phyloP scores from a whole-genome alignment of 2,113 vertebrate genomes.

The Rattus norvegicus region DNA sequence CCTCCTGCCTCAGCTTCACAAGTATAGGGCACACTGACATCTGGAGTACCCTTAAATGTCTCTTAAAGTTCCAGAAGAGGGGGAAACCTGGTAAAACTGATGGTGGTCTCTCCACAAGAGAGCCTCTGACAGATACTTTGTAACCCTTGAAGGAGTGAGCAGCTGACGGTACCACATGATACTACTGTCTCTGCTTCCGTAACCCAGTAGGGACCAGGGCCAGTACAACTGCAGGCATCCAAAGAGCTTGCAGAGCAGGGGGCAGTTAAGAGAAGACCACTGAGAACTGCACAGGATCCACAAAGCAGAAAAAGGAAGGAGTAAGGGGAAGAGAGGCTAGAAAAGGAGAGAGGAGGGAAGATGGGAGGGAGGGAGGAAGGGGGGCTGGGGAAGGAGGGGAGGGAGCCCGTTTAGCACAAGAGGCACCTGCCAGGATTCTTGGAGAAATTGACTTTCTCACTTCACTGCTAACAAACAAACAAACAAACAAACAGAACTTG shows the following conservation, averaged over 20 bases:
- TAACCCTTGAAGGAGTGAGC: not conserved
- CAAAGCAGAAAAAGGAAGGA: not conserved
- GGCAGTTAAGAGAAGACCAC: not conserved
- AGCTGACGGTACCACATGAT: slow-evolving; percentile 31
- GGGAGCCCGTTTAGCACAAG: not conserved
- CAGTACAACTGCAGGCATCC: not conserved
- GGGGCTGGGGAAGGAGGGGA: too few relatives aligned
- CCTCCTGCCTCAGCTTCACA: not conserved
- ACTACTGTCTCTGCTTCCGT: not conserved
- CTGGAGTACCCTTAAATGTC: not conserved
- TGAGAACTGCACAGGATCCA: not conserved
- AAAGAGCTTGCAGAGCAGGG: not conserved
- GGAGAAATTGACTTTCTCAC: not conserved
- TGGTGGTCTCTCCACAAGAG: not conserved
- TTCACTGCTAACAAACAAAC: not conserved
- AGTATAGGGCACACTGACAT: not conserved
- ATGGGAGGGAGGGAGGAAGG: not conserved
- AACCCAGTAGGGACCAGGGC: not conserved
- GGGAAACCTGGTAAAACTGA: not conserved
- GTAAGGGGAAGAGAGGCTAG: too few relatives aligned
- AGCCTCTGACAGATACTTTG: not conserved
- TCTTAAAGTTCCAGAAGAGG: slow-evolving; percentile 34
- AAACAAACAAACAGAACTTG: not conserved
- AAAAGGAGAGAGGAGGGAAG: not conserved
- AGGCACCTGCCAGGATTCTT: not conserved